phyloP scores from a whole-genome alignment of 2,888 invertebrate species.

The Zootermopsis nevadensis region DNA sequence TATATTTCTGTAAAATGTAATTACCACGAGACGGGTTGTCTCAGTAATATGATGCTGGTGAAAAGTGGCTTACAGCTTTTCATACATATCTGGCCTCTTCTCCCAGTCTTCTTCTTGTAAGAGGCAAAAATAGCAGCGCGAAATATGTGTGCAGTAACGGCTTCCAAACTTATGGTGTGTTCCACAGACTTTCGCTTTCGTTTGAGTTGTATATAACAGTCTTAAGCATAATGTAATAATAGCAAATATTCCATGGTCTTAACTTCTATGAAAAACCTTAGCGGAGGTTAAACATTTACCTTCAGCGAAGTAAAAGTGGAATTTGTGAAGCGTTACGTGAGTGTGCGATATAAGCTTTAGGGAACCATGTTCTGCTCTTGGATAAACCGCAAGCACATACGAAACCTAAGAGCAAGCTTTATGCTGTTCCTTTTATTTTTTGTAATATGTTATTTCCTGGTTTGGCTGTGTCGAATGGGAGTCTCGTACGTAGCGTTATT shows the following conservation, averaged over 20 bases:
- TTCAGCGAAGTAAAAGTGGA: neutral
- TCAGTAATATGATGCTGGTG: neutral
- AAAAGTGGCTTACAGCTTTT: too few species aligned
- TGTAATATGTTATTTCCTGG: neutral
- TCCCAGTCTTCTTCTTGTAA: neutral
- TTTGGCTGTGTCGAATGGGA: neutral
- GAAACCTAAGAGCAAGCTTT: neutral
- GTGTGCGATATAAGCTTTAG: neutral
- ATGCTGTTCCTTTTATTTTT: neutral
- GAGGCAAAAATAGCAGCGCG: neutral
- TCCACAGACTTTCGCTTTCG: neutral
- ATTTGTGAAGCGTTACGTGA: slow-evolving; percentile 8
- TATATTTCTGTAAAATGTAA: neutral
- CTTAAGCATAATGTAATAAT: neutral
- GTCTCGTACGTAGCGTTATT: neutral
- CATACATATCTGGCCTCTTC: neutral
- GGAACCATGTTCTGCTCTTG: neutral
- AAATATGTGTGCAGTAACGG: neutral
- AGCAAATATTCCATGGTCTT: neutral
- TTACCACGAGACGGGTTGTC: neutral
- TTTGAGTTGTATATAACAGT: neutral
- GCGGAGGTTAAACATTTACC: slow-evolving; percentile 3
- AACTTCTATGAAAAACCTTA: neutral
- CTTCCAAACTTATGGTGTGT: neutral
- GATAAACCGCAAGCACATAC: neutral